Conservation (phyloP, 2,888 invertebrate genomes). For the Graphium colonna region DNA sequence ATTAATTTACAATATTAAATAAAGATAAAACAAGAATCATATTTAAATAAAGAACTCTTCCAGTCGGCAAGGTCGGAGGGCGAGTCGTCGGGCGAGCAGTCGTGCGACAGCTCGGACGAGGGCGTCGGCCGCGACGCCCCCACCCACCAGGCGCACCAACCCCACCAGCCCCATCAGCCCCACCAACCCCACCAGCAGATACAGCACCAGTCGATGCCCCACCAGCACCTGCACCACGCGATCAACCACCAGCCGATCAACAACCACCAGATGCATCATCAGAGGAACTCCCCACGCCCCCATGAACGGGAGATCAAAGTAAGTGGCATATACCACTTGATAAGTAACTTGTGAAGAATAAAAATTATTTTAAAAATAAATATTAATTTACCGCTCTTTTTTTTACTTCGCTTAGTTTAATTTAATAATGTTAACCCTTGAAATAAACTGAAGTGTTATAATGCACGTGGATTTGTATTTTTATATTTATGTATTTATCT, state of each 20-base stretch:
- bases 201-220: constrained; percentile 28
- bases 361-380: no score
- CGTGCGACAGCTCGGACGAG: constrained; percentile 73
- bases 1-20: no score
- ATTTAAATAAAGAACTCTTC: constrained; percentile 10
- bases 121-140: constrained; percentile 69
- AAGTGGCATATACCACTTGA: no score
- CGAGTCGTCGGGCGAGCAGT: constrained; percentile 71
- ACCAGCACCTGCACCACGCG: constrained; percentile 49
- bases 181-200: constrained; percentile 32
- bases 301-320: constrained; percentile 66
- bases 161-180: constrained; percentile 21
- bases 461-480: no score
- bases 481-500: no score
- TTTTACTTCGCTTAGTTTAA: no score
- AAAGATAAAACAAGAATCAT: neutral
- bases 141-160: constrained; percentile 38
- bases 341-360: no score
- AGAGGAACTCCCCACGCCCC: constrained; percentile 64
- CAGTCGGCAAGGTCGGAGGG: constrained; percentile 74
- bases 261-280: no score
- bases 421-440: no score
- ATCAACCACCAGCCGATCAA: constrained; percentile 39
- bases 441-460: no score
- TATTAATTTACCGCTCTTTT: no score